A percentile compares a stretch with the other conserved stretches of the same genome.
phyloP scores from a whole-genome alignment of 2,888 invertebrate genomes.

The Synanthedon andrenaeformis region DNA sequence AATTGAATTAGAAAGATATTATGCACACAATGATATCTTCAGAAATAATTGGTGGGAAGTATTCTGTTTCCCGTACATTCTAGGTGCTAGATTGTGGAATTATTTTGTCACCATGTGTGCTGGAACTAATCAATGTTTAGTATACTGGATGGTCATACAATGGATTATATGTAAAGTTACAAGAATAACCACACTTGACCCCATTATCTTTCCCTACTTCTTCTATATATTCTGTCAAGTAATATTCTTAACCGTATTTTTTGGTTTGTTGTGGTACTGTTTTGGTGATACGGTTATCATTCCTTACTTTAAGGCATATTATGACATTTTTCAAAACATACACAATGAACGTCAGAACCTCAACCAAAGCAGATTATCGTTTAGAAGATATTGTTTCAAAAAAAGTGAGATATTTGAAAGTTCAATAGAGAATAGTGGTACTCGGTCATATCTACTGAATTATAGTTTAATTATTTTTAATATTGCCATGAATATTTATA shows the following conservation, averaged over 20 bases:
- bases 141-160: constrained; percentile 52
- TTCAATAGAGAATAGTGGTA: constrained; percentile 15
- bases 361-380: constrained; percentile 22
- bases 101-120: constrained; percentile 38
- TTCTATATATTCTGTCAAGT: constrained; percentile 56
- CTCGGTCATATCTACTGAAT: background rate
- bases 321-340: constrained; percentile 12
- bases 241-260: constrained; percentile 29
- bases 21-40: constrained; percentile 34
- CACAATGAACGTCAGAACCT: constrained; percentile 1
- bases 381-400: constrained; percentile 49
- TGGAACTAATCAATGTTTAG: constrained; percentile 45
- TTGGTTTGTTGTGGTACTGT: constrained; percentile 32
- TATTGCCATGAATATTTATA: background rate
- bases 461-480: background rate
- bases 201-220: constrained; percentile 51
- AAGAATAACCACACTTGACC: constrained; percentile 36
- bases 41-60: constrained; percentile 50
- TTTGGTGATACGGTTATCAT: constrained; percentile 32
- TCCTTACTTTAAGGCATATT: constrained; percentile 32
- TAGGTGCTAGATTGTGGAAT: constrained; percentile 40
- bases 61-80: constrained; percentile 48
- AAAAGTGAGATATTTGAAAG: constrained; percentile 52
- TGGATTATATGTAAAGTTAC: constrained; percentile 53
- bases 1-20: constrained; percentile 27